phyloP scores from a whole-genome alignment of 1,140 invertebrate genomes.

The Nomia melanderi region DNA sequence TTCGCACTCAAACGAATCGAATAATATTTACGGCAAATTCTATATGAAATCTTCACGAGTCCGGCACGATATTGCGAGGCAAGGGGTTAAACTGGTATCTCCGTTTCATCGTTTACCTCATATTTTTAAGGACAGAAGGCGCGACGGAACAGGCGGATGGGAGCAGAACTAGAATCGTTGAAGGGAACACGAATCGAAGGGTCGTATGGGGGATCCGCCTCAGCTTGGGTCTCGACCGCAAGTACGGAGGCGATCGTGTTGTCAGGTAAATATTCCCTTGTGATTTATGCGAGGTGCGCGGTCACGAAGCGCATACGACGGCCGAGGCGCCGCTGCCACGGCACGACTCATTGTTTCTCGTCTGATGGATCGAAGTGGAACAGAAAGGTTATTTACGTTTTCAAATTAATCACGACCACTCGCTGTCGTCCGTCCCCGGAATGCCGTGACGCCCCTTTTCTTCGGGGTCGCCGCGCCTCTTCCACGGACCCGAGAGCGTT shows the following conservation, averaged over 20 bases:
- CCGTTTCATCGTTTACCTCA: no score
- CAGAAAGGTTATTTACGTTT: slow-evolving; percentile 62
- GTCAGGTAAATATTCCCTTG: slow-evolving; percentile 60
- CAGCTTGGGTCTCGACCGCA: slow-evolving; percentile 1
- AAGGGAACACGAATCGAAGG: no score
- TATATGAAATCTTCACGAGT: no score
- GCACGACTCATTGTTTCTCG: slow-evolving; percentile 35
- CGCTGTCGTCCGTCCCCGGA: neutral
- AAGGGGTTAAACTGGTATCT: no score
- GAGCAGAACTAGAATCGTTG: neutral
- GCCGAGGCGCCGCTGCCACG: slow-evolving; percentile 26
- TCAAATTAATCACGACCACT: slow-evolving; percentile 63
- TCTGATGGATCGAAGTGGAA: slow-evolving; percentile 53
- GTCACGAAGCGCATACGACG: slow-evolving; percentile 17
- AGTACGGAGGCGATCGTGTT: slow-evolving; percentile 27
- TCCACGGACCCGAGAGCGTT: neutral
- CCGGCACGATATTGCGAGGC: no score
- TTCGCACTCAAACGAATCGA: no score
- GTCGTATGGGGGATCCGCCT: neutral
- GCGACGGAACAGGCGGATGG: no score
- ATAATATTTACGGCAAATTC: no score
- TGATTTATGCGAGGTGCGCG: slow-evolving; percentile 56
- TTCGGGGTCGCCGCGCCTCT: slow-evolving; percentile 13
- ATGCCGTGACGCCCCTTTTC: slow-evolving; percentile 9
- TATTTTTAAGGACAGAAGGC: no score